phyloP scores from a whole-genome alignment of 2,113 vertebrate species.

The crab-eating macaque (Macaca fascicularis) region DNA sequence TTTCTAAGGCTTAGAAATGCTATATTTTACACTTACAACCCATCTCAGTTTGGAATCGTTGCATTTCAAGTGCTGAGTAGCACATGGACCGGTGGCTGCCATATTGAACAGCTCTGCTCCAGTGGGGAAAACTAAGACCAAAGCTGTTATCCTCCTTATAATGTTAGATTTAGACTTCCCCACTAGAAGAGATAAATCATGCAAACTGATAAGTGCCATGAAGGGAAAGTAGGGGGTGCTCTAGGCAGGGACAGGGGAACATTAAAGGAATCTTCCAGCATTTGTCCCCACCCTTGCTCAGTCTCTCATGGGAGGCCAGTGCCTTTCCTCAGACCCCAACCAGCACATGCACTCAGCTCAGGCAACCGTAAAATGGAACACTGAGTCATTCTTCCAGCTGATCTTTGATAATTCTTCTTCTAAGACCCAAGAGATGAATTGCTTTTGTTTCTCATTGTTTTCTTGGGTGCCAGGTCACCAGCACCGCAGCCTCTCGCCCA shows the following conservation, averaged over 20 bases:
- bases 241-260: background rate
- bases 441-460: background rate
- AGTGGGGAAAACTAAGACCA: background rate
- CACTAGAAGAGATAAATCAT: background rate
- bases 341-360: rapidly evolving
- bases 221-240: background rate
- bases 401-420: background rate
- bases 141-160: too few relatives aligned
- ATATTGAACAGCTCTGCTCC: background rate
- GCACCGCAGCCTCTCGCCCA: background rate
- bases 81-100: background rate
- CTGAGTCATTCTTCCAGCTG: background rate
- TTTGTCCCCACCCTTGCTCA: background rate
- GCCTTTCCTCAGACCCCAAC: background rate
- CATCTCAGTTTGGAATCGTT: background rate
- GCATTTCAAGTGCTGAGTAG: background rate
- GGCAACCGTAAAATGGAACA: background rate
- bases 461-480: background rate
- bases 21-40: background rate
- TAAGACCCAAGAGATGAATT: too few relatives aligned
- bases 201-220: rapidly evolving
- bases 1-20: background rate
- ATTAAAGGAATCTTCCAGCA: background rate
- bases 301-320: background rate
- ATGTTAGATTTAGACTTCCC: too few relatives aligned